A percentile compares a stretch with the other conserved stretches of the same genome.
Evolutionary conservation across 1,140 invertebrate genomes (phyloP).

Genomic region (Calliphora vicina): DNA sequence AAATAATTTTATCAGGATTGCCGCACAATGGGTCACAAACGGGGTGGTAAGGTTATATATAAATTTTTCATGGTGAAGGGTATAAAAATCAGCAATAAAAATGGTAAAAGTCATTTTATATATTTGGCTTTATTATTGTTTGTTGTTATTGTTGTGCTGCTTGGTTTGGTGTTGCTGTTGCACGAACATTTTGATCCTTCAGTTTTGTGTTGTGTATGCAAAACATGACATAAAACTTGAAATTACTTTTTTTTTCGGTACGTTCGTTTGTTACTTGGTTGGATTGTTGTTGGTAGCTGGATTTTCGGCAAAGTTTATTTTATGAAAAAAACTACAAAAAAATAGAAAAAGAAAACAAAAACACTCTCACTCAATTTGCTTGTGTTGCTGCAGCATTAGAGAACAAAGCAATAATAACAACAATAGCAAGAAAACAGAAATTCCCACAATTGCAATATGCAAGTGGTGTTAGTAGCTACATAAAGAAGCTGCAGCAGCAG

Average conservation of each 20-base stretch:
- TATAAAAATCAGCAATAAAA: background rate
- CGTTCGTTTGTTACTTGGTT: background rate
- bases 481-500: too few species aligned
- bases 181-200: background rate
- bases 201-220: background rate
- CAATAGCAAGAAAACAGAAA: background rate
- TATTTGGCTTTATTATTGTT: background rate
- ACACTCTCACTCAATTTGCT: background rate
- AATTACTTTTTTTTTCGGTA: background rate
- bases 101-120: background rate
- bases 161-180: background rate
- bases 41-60: too few species aligned
- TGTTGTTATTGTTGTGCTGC: background rate
- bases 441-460: background rate
- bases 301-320: background rate
- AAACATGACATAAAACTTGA: conserved; percentile 1
- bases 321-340: background rate
- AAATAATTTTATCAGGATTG: too few species aligned
- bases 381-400: background rate
- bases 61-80: too few species aligned
- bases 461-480: too few species aligned
- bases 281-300: background rate
- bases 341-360: background rate
- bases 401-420: background rate
- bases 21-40: too few species aligned